These are phyloP conservation scores for Arctocebus calabarensis DNA, from an alignment of 2,797 vertebrate species.

Conservation along the genomic window DNA sequence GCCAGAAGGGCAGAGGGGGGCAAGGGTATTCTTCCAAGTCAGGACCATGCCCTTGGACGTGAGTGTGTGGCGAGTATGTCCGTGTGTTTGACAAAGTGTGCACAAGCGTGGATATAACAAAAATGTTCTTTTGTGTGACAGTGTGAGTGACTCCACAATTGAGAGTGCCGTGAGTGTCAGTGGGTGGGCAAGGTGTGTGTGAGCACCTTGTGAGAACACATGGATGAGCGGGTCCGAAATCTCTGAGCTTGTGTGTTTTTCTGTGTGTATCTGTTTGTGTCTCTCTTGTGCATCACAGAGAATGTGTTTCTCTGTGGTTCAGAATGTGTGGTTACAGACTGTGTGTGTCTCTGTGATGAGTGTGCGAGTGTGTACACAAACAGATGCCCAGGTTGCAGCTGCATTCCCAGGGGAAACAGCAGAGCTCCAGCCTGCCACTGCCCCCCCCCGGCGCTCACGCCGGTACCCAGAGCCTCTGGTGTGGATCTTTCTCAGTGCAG, in stretches of 20 bases:
- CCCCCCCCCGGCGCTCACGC: background rate
- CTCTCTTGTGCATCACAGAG: background rate
- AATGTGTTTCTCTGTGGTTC: too few relatives aligned
- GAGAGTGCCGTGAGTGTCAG: background rate
- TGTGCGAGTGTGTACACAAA: background rate
- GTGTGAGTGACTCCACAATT: background rate
- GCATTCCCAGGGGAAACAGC: fast-evolving
- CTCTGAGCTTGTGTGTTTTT: background rate
- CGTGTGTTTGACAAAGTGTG: background rate
- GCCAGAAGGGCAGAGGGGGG: background rate
- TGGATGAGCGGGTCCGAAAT: background rate
- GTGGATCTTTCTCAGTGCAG: background rate
- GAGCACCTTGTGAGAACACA: background rate
- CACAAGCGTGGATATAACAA: background rate
- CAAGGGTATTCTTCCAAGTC: fast-evolving
- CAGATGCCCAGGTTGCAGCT: background rate
- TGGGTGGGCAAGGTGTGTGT: background rate
- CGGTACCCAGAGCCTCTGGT: too few relatives aligned
- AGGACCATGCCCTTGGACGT: background rate
- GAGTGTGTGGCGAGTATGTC: background rate
- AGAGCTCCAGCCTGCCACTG: fast-evolving
- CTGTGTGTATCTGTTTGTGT: background rate
- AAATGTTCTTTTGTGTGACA: background rate
- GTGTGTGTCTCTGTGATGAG: background rate
- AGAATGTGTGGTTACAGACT: background rate